Evolutionary conservation across 2,797 vertebrate genomes (phyloP).

Genomic region (Alosa sapidissima): DNA sequence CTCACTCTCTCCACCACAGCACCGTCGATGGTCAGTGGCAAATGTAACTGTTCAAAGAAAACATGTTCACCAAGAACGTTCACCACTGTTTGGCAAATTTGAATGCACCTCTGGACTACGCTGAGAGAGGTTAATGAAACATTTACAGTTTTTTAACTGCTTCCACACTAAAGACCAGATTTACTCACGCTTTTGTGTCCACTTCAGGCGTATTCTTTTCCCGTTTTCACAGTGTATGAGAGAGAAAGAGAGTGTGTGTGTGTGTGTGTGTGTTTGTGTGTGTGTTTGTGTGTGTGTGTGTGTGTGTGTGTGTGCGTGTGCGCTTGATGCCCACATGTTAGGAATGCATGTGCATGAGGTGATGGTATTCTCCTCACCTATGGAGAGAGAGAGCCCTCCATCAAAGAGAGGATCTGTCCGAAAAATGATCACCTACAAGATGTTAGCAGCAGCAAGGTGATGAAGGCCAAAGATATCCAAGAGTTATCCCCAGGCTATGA

Average conservation of each 20-base stretch:
- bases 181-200: too few species aligned
- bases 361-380: neutral
- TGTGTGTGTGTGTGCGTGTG: neutral
- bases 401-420: constrained; percentile 43
- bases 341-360: constrained; percentile 19
- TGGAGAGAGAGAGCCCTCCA: neutral
- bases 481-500: constrained; percentile 47
- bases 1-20: too few species aligned
- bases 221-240: too few species aligned
- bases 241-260: neutral
- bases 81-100: too few species aligned
- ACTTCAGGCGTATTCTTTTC: too few species aligned
- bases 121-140: neutral
- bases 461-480: constrained; percentile 60
- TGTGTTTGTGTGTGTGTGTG: neutral
- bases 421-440: constrained; percentile 56
- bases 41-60: too few species aligned
- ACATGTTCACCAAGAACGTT: too few species aligned
- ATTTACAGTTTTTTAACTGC: neutral
- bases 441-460: constrained; percentile 58
- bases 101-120: neutral
- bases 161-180: too few species aligned
- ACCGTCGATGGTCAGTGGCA: too few species aligned
- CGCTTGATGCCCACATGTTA: neutral
- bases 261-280: neutral